These are phyloP conservation scores for Furcula furcula DNA, from an alignment of 2,888 invertebrate species.

Conservation along the genomic window DNA sequence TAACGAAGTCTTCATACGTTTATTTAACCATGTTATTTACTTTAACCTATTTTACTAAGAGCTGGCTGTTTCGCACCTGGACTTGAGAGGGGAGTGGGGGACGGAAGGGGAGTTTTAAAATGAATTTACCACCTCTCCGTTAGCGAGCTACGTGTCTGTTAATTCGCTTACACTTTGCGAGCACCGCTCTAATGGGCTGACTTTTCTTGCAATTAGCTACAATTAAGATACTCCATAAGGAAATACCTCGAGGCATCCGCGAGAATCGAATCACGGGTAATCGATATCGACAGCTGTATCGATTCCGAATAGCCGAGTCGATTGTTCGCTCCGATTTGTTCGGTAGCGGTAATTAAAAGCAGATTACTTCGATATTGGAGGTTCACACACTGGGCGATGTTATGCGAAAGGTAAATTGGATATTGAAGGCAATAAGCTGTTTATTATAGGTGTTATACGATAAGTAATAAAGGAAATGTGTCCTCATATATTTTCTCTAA, in stretches of 20 bases:
- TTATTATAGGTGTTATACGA: constrained; percentile 10
- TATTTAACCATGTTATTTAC: constrained; percentile 41
- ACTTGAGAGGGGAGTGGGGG: constrained; percentile 22
- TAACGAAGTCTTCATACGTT: constrained; percentile 13
- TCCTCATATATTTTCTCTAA: no score
- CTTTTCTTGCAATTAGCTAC: constrained; percentile 76
- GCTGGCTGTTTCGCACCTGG: constrained; percentile 71
- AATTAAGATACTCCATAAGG: constrained; percentile 71
- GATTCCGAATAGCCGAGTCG: constrained; percentile 39
- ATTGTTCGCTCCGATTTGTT: constrained; percentile 35
- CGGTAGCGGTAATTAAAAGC: constrained; percentile 40
- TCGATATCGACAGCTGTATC: constrained; percentile 34
- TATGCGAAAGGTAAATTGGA: constrained; percentile 21
- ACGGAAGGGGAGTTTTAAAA: constrained; percentile 53
- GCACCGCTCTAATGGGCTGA: constrained; percentile 64
- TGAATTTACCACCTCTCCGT: constrained; percentile 67
- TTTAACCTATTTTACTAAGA: constrained; percentile 72
- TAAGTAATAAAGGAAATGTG: neutral
- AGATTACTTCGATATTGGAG: constrained; percentile 31
- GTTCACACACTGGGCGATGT: constrained; percentile 29
- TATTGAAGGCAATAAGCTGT: constrained; percentile 16
- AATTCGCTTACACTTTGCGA: constrained; percentile 76
- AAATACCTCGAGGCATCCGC: constrained; percentile 47
- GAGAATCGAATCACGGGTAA: constrained; percentile 29
- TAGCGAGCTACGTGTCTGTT: constrained; percentile 65